phyloP scores from a whole-genome alignment of 2,113 vertebrate species.

The Hypocryptadius cinnamomeus region DNA sequence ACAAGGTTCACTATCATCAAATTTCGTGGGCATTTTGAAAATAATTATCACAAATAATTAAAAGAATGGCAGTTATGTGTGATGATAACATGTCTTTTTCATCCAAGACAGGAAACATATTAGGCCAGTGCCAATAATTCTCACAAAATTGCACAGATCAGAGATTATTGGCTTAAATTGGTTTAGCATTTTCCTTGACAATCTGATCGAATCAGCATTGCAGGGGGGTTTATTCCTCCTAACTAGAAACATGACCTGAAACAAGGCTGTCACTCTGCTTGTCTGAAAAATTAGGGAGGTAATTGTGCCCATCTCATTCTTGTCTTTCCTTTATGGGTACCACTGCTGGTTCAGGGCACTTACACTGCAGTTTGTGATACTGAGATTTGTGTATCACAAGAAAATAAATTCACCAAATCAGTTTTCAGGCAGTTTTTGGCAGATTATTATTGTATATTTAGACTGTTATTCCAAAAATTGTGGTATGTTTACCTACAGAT shows the following conservation, averaged over 20 bases:
- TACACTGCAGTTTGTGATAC: background rate
- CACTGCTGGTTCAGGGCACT: background rate
- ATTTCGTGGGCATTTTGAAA: background rate
- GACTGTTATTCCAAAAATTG: background rate
- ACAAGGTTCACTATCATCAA: background rate
- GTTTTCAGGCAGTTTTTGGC: background rate
- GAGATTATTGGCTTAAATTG: background rate
- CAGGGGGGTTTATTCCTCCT: background rate
- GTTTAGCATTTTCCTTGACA: background rate
- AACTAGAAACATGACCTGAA: background rate
- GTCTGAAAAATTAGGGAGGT: background rate
- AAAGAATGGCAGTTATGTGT: background rate
- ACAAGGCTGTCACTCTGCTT: background rate
- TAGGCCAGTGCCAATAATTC: background rate
- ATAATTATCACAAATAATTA: background rate
- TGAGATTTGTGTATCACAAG: background rate
- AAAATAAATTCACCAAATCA: background rate
- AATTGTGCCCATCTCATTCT: background rate
- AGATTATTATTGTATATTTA: background rate
- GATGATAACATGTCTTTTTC: background rate
- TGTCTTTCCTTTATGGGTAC: background rate
- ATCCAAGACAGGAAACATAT: background rate
- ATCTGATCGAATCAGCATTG: background rate
- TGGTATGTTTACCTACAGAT: background rate
- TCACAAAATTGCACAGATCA: background rate